Evolutionary conservation across 2,797 vertebrate species (phyloP), one percentile per base, ranked within the genome.

Genomic region (Neosilurus mollespiculum): DNA sequence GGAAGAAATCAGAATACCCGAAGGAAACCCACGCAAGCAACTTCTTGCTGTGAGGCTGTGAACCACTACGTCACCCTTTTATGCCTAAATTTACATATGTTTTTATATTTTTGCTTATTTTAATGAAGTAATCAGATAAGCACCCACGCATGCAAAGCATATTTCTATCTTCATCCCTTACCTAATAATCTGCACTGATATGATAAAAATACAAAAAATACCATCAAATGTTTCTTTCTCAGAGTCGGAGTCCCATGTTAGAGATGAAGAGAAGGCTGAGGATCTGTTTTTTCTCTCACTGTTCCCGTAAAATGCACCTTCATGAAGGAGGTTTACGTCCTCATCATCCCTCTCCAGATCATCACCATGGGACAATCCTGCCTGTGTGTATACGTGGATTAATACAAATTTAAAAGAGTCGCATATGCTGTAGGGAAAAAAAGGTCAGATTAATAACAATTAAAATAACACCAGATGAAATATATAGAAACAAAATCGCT

Each of bases 211-310:
- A 20, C 14, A 61, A 18, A 72, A 70, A 85, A 58, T 92, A 95
- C 95, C 95, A 72, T 95, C 94, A 66, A 92, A 89, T 4, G 90
- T 91, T 86, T 95, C 95, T 84, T 91, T 95, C 91, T 95, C 95
- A 0, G 95, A 95, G 91, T 95, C 94, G 0, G 95, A 95, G 92
- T 95, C 94, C 94, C 94, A 95, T 89, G 92, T 94, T 3, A 95
- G 91, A 88, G 95, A 94, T 87, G 95, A 95, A 61, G 93, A 91
- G 85, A 95, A 95, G 88, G 93, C 93, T 65, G 93, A 94, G 89
- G 94, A 91, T 86, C 88, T 92, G 86, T 89, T 87, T 78, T 85
- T 93, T 90, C 89, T 92, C 91, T 90, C 93, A 84, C 90, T 84
- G 9, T 84, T 90, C 85, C 87, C 91, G 88, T 86, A 92, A 20